These are phyloP conservation scores for Thereva unica DNA, from an alignment of 2,888 invertebrate species.

Conservation along the genomic window DNA sequence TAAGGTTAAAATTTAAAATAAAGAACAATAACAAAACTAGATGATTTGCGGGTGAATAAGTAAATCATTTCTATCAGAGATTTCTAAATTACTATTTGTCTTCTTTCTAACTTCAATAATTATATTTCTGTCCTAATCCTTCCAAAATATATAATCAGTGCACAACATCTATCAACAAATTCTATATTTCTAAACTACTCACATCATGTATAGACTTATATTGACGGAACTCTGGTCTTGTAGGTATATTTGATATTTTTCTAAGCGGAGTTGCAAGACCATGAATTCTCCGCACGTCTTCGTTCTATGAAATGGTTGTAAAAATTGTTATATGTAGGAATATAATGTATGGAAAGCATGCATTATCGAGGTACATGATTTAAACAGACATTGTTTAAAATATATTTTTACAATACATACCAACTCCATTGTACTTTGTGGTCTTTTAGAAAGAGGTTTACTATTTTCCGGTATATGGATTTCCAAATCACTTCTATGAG, in stretches of 20 bases:
- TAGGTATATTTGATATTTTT: slow-evolving; percentile 59
- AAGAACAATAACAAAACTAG: slow-evolving; percentile 10
- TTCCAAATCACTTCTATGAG: slow-evolving; percentile 66
- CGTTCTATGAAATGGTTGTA: slow-evolving; percentile 54
- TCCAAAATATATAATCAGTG: background rate
- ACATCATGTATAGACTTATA: slow-evolving; percentile 57
- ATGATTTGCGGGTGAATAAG: slow-evolving; percentile 9
- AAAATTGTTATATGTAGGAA: slow-evolving; percentile 31
- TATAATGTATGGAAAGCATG: slow-evolving; percentile 29
- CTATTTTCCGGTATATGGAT: slow-evolving; percentile 65
- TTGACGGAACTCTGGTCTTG: slow-evolving; percentile 60
- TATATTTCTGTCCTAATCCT: too few relatives aligned
- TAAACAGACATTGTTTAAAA: slow-evolving; percentile 1
- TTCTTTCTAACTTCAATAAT: too few relatives aligned
- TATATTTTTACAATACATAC: slow-evolving; percentile 48
- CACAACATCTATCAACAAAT: slow-evolving; percentile 21
- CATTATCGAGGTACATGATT: slow-evolving; percentile 7
- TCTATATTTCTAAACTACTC: slow-evolving; percentile 52
- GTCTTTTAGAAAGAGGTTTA: slow-evolving; percentile 58
- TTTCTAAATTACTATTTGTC: too few relatives aligned
- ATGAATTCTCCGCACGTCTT: slow-evolving; percentile 59
- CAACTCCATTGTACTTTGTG: slow-evolving; percentile 58
- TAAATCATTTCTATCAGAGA: too few relatives aligned
- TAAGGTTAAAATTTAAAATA: background rate
- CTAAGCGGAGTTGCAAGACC: slow-evolving; percentile 60